These are phyloP conservation scores for Vannuccia rotundouncinata DNA, from an alignment of 2,888 invertebrate species.

Conservation along the genomic window DNA sequence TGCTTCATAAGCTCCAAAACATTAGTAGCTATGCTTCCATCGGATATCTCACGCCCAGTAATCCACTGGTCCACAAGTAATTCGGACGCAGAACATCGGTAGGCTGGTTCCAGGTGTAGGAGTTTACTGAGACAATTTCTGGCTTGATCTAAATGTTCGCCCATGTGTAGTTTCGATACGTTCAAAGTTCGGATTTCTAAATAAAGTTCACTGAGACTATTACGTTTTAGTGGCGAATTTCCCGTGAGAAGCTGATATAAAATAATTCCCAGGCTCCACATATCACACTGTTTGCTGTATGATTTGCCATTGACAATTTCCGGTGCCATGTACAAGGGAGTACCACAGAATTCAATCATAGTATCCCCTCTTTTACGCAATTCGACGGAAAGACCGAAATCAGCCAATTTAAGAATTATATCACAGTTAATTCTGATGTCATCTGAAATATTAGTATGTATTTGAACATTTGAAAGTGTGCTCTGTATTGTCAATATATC, in stretches of 20 bases:
- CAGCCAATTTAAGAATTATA: slow-evolving; percentile 53
- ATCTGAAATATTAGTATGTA: neutral
- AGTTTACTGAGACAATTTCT: neutral
- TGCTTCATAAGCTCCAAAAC: slow-evolving; percentile 36
- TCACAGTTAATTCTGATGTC: neutral
- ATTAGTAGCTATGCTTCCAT: slow-evolving; percentile 30
- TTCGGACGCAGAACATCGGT: slow-evolving; percentile 33
- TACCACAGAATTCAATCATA: slow-evolving; percentile 62
- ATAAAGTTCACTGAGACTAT: slow-evolving; percentile 25
- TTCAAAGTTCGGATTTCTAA: slow-evolving; percentile 32
- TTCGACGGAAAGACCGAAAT: slow-evolving; percentile 62
- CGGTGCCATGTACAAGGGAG: slow-evolving; percentile 63
- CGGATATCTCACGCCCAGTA: neutral
- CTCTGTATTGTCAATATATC: too few species aligned
- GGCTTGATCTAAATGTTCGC: neutral
- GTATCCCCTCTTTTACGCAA: slow-evolving; percentile 48
- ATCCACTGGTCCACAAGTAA: slow-evolving; percentile 14
- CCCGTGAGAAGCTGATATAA: slow-evolving; percentile 54
- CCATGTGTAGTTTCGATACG: neutral
- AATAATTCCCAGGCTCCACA: slow-evolving; percentile 63
- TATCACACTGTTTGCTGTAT: slow-evolving; percentile 63
- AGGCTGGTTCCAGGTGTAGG: slow-evolving; percentile 28
- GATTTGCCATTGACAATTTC: slow-evolving; percentile 60
- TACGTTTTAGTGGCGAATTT: slow-evolving; percentile 31
- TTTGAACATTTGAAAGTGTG: neutral